phyloP scores from a whole-genome alignment of 2,888 invertebrate species.

The Thyatira batis region DNA sequence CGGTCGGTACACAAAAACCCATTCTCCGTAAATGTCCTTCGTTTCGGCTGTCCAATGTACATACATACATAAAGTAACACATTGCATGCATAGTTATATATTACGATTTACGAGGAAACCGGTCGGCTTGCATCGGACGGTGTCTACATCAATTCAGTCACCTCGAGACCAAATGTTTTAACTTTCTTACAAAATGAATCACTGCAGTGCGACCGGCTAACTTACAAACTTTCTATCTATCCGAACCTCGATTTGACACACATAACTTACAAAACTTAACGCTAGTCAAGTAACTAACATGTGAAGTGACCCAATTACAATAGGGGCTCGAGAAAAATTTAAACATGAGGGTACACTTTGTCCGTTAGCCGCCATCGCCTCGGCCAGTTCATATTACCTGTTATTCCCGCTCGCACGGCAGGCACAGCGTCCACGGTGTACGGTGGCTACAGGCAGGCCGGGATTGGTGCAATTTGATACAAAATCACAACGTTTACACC shows the following conservation, averaged over 20 bases:
- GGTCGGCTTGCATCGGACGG: slow-evolving; percentile 61
- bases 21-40: slow-evolving; percentile 54
- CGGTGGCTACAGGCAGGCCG: slow-evolving; percentile 80
- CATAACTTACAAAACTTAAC: background rate
- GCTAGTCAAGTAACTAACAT: background rate
- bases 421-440: slow-evolving; percentile 39
- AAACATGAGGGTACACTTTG: slow-evolving; percentile 14
- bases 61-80: slow-evolving; percentile 21
- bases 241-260: slow-evolving; percentile 18
- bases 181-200: slow-evolving; percentile 71
- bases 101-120: slow-evolving; percentile 73
- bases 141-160: slow-evolving; percentile 66
- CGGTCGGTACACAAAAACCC: slow-evolving; percentile 20
- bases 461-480: slow-evolving; percentile 82
- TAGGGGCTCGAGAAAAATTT: background rate
- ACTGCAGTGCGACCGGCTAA: slow-evolving; percentile 33
- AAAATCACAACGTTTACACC: slow-evolving; percentile 78
- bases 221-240: slow-evolving; percentile 30
- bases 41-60: slow-evolving; percentile 49
- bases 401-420: slow-evolving; percentile 31
- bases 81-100: slow-evolving; percentile 27
- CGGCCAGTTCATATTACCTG: slow-evolving; percentile 20
- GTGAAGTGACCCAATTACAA: background rate
- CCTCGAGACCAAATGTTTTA: slow-evolving; percentile 50
- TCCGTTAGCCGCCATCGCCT: no score